Conservation (phyloP, 2,113 vertebrate genomes). For the Macroglossus sobrinus region DNA sequence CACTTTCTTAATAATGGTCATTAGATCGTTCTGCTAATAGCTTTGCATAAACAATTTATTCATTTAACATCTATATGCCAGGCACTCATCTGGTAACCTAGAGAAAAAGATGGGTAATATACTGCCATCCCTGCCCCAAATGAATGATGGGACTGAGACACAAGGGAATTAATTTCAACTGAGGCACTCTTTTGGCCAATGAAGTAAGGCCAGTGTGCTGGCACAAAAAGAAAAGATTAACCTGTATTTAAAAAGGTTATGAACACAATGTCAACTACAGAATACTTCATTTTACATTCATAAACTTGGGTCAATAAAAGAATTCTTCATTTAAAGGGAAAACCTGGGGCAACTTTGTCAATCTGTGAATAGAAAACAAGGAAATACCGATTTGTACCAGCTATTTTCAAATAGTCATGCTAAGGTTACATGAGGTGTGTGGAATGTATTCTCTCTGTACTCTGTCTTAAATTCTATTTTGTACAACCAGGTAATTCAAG, state of each 20-base stretch:
- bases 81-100: neutral
- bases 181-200: neutral
- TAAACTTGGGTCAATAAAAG: neutral
- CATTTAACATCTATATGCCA: neutral
- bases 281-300: neutral
- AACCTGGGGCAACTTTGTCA: neutral
- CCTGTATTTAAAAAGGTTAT: neutral
- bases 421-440: neutral
- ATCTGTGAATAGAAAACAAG: neutral
- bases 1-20: neutral
- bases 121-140: fast-evolving
- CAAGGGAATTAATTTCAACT: neutral
- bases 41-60: neutral
- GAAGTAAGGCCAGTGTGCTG: neutral
- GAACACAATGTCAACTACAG: neutral
- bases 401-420: neutral
- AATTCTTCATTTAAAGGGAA: neutral
- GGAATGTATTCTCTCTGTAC: neutral
- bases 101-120: neutral
- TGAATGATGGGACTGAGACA: neutral
- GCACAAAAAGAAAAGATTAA: neutral
- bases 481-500: neutral
- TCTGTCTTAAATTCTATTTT: neutral
- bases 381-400: neutral
- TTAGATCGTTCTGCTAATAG: conserved; percentile 35